Evolutionary conservation across 2,113 vertebrate species (phyloP), one percentile per base, ranked within the genome.

Genomic region (Philantomba maxwellii): DNA sequence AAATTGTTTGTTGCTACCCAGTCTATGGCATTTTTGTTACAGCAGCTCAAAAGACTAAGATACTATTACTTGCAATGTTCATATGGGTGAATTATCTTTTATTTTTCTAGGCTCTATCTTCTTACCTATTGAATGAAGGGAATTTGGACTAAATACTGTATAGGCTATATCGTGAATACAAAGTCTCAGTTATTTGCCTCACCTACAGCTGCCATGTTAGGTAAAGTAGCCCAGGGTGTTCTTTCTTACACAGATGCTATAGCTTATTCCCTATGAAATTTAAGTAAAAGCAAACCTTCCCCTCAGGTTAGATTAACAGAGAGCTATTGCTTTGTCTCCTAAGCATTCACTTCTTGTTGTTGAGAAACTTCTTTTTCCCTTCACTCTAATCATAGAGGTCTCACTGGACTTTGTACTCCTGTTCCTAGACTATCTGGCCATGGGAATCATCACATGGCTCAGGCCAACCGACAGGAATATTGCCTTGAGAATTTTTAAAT

Each of bases 161-260:
- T 6, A 53, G 49, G 21, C 16, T 36, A 3, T 2, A 58, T 25
- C 3, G 0, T 30, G 36, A 58, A 55, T 80, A 25, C 3, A 0
- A 28, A 66, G 11, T 45, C 49, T 55, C 47, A 58, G 77, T 30
- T 73, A 10, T 4, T 33, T 60, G 23, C 13, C 39, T 33, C 2
- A 6, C 9, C 60, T 4, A 19, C n/a, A 39, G 16, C 47, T 73
- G 39, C 64, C 64, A 23, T 25, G 13, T 16, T 83, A 64, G 39
- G 21, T 45, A 23, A 73, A 75, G 28, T 15, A 82, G 33, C 58
- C 25, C 30, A 3, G 1, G 2, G 19, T 60, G 5, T 26, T 82
- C 84, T 53, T 75, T 53, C n/a, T 53, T 53, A 55, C 6, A 62
- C 12, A 82, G 36, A 82, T 12, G 62, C 53, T 75, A 30, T 11